These are phyloP conservation scores for Lepidothrix coronata DNA, from an alignment of 2,113 vertebrate genomes.

Conservation along the genomic window DNA sequence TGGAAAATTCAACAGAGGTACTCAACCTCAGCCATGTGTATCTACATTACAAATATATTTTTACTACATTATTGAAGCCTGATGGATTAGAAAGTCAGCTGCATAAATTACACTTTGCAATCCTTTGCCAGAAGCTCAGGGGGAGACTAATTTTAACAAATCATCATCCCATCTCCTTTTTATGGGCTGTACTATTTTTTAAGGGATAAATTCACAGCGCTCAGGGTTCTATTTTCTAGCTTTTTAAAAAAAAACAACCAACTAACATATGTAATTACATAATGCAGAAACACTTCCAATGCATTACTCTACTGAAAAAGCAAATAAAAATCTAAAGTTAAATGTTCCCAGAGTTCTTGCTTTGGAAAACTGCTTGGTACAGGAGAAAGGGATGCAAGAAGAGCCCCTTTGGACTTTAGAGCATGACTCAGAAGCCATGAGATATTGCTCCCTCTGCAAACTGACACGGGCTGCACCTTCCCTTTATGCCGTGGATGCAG, in stretches of 20 bases:
- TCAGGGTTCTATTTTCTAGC: not conserved
- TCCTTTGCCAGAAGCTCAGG: not conserved
- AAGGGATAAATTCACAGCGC: not conserved
- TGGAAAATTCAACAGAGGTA: not conserved
- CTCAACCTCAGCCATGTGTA: constrained; percentile 1
- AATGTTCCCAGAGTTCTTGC: not conserved
- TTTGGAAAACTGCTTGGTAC: not conserved
- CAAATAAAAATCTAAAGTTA: constrained; percentile 5
- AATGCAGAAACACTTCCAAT: constrained; percentile 16
- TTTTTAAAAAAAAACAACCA: not conserved
- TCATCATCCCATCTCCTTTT: not conserved
- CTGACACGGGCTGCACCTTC: not conserved
- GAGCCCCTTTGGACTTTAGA: not conserved
- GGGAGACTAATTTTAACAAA: constrained; percentile 17
- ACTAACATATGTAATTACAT: not conserved
- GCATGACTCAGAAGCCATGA: not conserved
- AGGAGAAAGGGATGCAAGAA: not conserved
- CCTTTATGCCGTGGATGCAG: not conserved
- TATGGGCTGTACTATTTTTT: not conserved
- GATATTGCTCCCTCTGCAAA: not conserved
- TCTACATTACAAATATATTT: not conserved
- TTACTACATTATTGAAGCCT: constrained; percentile 12
- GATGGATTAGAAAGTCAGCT: constrained; percentile 27
- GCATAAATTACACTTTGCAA: not conserved
- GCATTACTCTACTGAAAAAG: not conserved